Evolutionary conservation across 2,888 invertebrate genomes (phyloP).

Genomic region (Mesochorus sp.): DNA sequence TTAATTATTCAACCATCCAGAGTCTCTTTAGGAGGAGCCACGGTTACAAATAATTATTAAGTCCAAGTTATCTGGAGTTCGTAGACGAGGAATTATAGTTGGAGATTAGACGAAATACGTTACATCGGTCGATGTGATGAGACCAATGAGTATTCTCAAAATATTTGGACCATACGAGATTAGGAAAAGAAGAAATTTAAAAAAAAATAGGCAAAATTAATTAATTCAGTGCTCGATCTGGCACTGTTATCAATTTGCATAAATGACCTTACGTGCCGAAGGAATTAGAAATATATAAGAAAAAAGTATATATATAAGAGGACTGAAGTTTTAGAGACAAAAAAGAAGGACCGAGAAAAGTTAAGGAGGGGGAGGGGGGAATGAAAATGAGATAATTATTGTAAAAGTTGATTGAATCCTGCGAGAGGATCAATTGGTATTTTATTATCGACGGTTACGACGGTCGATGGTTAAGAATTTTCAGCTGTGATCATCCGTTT

Average conservation of each 20-base stretch:
- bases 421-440: neutral
- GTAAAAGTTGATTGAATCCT: neutral
- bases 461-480: neutral
- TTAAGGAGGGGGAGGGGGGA: neutral
- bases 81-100: neutral
- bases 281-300: neutral
- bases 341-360: neutral
- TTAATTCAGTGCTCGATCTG: too few species aligned
- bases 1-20: too few species aligned
- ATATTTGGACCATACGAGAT: too few species aligned
- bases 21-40: too few species aligned
- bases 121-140: too few species aligned
- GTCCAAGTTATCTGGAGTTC: too few species aligned
- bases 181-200: neutral
- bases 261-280: too few species aligned
- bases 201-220: neutral
- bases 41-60: too few species aligned
- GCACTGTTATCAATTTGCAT: too few species aligned
- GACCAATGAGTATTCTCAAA: too few species aligned
- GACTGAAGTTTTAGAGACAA: neutral
- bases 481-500: neutral
- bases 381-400: neutral
- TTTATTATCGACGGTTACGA: conserved; percentile 2
- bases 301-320: neutral
- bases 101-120: neutral